A percentile compares a stretch with the other conserved stretches of the same genome.
phyloP scores from a whole-genome alignment of 2,113 vertebrate genomes.

The Indicator indicator region DNA sequence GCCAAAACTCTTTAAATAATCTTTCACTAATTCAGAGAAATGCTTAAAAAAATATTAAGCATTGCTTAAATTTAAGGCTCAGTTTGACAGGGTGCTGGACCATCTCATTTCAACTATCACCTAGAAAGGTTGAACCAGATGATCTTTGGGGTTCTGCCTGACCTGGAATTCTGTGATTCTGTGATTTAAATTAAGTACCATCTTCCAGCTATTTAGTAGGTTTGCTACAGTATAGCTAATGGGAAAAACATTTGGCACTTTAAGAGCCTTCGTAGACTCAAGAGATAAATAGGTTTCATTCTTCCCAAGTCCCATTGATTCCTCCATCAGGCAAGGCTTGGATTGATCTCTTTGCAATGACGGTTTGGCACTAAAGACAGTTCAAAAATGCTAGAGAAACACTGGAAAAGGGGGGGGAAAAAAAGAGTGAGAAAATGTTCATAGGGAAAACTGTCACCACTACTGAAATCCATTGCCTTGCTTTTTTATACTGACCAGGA shows the following conservation, averaged over 20 bases:
- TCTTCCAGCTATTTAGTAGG: neutral
- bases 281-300: constrained; percentile 45
- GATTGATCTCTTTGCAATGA: constrained; percentile 62
- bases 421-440: neutral
- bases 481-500: neutral
- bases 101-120: no score
- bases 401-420: neutral
- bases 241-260: constrained; percentile 18
- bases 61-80: no score
- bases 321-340: constrained; percentile 5
- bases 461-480: neutral
- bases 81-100: no score
- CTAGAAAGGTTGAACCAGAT: no score
- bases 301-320: constrained; percentile 37
- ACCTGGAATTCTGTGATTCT: no score
- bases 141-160: no score
- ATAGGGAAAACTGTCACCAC: neutral
- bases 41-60: neutral
- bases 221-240: neutral
- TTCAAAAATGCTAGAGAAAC: constrained; percentile 54
- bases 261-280: constrained; percentile 14
- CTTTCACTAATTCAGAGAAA: neutral
- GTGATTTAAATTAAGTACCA: neutral
- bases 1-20: neutral
- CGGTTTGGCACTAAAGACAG: constrained; percentile 32